Conservation (phyloP, 30 jellyfish, hydroid and myxozoan genomes). For the Hydra vulgaris region DNA sequence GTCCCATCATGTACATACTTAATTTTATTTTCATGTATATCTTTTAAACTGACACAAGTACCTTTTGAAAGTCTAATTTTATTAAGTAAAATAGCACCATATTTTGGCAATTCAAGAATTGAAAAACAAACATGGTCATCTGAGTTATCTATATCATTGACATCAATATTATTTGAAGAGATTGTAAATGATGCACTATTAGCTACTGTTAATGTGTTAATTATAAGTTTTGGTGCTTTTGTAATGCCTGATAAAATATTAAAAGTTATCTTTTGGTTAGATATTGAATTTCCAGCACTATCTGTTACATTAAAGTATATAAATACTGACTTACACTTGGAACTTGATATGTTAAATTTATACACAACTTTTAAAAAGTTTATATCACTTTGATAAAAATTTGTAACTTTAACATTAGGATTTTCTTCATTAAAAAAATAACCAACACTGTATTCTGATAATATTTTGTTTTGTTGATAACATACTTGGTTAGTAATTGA, state of each 20-base stretch:
- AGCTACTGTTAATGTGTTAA: slow-evolving; percentile 50
- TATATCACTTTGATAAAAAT: slow-evolving; percentile 67
- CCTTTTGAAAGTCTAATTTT: slow-evolving; percentile 49
- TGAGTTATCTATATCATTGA: slow-evolving; percentile 60
- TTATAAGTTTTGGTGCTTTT: slow-evolving; percentile 61
- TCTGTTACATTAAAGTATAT: slow-evolving; percentile 64
- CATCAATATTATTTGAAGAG: slow-evolving; percentile 39
- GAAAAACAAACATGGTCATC: slow-evolving; percentile 50
- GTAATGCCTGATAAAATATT: slow-evolving; percentile 68
- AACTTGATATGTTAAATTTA: slow-evolving; percentile 54
- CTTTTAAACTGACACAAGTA: slow-evolving; percentile 45
- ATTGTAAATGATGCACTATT: slow-evolving; percentile 45
- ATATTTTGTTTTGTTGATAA: neutral
- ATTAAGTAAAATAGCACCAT: slow-evolving; percentile 52
- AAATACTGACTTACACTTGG: slow-evolving; percentile 40
- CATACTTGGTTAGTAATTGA: slow-evolving; percentile 1
- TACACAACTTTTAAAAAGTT: slow-evolving; percentile 80
- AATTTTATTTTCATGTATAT: slow-evolving; percentile 37
- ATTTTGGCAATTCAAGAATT: slow-evolving; percentile 40
- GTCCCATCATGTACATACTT: slow-evolving; percentile 82
- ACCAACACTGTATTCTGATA: neutral
- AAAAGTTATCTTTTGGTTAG: slow-evolving; percentile 39
- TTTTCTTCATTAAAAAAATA: slow-evolving; percentile 24
- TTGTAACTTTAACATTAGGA: slow-evolving; percentile 11
- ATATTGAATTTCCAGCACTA: slow-evolving; percentile 55